A percentile compares a stretch with the other conserved stretches of the same genome.
phyloP scores from a whole-genome alignment of 2,797 vertebrate genomes.

The Acestrorhynchus altus region DNA sequence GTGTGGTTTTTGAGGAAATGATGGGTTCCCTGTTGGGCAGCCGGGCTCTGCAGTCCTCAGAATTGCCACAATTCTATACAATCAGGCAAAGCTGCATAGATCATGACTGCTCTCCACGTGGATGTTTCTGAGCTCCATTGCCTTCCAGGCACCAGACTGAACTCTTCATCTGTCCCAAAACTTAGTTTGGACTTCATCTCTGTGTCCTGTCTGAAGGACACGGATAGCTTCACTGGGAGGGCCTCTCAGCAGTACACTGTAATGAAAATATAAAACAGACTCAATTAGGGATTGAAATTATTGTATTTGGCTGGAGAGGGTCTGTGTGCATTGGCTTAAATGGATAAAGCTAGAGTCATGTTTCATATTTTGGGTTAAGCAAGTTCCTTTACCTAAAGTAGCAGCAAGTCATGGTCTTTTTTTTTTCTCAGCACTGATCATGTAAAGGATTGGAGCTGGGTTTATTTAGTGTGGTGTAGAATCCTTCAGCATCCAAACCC shows the following conservation, averaged over 20 bases:
- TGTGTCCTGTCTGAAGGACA: neutral
- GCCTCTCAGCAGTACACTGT: neutral
- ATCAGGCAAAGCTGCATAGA: slow-evolving; percentile 7
- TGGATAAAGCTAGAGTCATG: neutral
- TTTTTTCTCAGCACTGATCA: neutral
- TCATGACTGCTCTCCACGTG: slow-evolving; percentile 29
- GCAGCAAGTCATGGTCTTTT: neutral
- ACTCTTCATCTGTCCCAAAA: slow-evolving; percentile 26
- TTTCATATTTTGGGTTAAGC: slow-evolving; percentile 11
- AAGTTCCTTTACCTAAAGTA: neutral
- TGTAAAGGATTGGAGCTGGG: neutral
- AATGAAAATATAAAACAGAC: slow-evolving; percentile 4
- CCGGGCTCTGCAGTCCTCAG: neutral
- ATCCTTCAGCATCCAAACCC: neutral
- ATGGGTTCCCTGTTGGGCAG: slow-evolving; percentile 2
- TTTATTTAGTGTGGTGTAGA: neutral
- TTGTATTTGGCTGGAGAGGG: slow-evolving; percentile 5
- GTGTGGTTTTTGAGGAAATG: slow-evolving; percentile 14
- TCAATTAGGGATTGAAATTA: neutral
- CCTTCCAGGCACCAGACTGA: slow-evolving; percentile 41
- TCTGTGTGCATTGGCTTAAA: neutral
- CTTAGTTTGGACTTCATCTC: slow-evolving; percentile 32
- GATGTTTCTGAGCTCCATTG: slow-evolving; percentile 37
- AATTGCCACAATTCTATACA: slow-evolving; percentile 8
- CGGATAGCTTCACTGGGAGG: neutral